Percentiles rank a stretch among this genome's conserved stretches.
phyloP scores from a whole-genome alignment of 1,140 invertebrate species.

The Heliconius melpomene region DNA sequence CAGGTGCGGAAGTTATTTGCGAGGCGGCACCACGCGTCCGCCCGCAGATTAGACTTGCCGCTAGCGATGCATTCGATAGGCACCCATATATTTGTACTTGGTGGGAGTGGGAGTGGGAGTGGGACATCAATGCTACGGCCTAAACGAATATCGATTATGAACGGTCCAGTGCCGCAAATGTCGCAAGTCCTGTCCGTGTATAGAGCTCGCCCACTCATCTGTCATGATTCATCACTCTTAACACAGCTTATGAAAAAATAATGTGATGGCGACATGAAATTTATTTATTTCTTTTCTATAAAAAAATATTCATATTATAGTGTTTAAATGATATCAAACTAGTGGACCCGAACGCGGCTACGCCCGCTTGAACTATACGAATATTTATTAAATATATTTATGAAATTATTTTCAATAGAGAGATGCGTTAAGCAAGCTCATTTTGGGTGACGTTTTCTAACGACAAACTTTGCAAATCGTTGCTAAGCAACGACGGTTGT shows the following conservation, averaged over 20 bases:
- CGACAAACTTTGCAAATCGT: no score
- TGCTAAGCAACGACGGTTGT: no score
- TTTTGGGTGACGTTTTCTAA: no score
- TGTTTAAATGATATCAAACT: neutral
- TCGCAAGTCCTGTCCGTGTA: neutral
- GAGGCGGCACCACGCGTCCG: conserved; percentile 50
- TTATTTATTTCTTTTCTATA: neutral
- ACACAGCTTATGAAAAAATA: neutral
- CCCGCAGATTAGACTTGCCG: conserved; percentile 49
- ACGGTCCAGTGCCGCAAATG: neutral
- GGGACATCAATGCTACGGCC: neutral
- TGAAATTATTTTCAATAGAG: no score
- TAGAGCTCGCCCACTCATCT: neutral
- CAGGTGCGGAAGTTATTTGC: conserved; percentile 61
- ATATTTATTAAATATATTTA: no score
- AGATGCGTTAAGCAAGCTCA: no score
- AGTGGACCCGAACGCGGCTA: no score
- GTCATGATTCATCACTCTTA: conserved; percentile 6
- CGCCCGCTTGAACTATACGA: no score
- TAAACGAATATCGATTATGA: conserved; percentile 2
- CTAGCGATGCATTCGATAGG: conserved; percentile 25
- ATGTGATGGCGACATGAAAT: neutral
- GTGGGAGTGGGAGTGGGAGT: neutral
- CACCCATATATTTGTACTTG: neutral
- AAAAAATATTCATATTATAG: no score